A percentile compares a stretch with the other conserved stretches of the same genome.
Evolutionary conservation across 2,113 vertebrate genomes (phyloP).

Genomic region (Sphyrna mokarran): DNA sequence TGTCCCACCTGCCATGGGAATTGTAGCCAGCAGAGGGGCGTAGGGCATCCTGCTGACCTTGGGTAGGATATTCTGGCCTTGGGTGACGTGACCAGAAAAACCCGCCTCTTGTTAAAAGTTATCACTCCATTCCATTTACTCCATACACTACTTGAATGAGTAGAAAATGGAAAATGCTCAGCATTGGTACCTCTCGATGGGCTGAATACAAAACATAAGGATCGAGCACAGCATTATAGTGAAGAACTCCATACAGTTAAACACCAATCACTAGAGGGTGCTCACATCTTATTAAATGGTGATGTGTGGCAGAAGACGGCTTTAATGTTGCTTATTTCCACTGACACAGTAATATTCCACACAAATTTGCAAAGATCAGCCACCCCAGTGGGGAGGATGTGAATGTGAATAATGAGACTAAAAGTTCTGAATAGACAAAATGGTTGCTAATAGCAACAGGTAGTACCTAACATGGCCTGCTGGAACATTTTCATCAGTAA

Average conservation of each 20-base stretch:
- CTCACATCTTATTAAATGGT: background rate
- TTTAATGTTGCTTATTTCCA: background rate
- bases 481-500: background rate
- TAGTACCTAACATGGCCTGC: background rate
- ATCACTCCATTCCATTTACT: background rate
- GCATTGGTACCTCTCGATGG: background rate
- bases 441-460: background rate
- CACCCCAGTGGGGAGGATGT: background rate
- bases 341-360: background rate
- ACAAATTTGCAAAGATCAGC: background rate
- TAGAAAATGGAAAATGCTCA: background rate
- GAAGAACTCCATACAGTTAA: background rate
- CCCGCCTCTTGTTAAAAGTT: background rate
- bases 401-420: background rate
- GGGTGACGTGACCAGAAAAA: too few relatives aligned
- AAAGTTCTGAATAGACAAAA: background rate
- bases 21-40: too few relatives aligned
- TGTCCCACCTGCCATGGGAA: too few relatives aligned
- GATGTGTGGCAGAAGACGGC: background rate
- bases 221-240: background rate
- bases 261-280: conserved; percentile 13
- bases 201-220: background rate
- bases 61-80: too few relatives aligned
- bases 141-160: background rate
- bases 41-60: too few relatives aligned